A percentile compares a stretch with the other conserved stretches of the same genome.
Conservation (phyloP, 2,113 vertebrate species). For the Pseudorectes ferrugineus region DNA sequence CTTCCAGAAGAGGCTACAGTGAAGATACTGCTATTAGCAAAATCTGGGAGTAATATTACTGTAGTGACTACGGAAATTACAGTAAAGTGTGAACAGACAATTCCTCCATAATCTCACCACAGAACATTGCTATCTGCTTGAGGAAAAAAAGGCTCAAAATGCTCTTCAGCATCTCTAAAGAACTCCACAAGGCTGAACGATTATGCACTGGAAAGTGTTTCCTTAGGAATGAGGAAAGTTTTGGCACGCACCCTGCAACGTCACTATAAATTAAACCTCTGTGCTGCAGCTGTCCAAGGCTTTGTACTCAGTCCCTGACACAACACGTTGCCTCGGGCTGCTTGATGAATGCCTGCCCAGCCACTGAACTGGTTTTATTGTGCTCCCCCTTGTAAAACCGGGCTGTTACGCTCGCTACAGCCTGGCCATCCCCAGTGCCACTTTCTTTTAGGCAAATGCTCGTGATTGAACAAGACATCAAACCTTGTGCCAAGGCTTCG, state of each 20-base stretch:
- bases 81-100: not conserved
- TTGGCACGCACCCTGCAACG: not conserved
- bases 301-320: conserved; percentile 6
- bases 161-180: not conserved
- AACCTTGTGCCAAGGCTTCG: not conserved
- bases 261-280: conserved; percentile 37
- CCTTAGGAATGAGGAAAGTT: not conserved
- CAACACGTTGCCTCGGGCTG: not conserved
- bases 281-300: conserved; percentile 37
- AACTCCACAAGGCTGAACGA: not conserved
- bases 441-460: not conserved
- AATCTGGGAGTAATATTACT: not conserved
- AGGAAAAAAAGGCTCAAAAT: not conserved
- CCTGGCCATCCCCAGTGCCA: not conserved
- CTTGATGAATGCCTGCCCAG: not conserved
- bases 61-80: not conserved
- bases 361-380: not conserved
- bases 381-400: not conserved
- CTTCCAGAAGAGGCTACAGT: not conserved
- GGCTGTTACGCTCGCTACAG: not conserved
- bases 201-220: conserved; percentile 2
- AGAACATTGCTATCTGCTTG: not conserved
- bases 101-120: not conserved
- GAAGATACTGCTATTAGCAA: not conserved
- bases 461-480: not conserved